Percentiles rank a stretch among this genome's conserved stretches.
Conservation (phyloP, 2,797 vertebrate species). For the Mallotus villosus region DNA sequence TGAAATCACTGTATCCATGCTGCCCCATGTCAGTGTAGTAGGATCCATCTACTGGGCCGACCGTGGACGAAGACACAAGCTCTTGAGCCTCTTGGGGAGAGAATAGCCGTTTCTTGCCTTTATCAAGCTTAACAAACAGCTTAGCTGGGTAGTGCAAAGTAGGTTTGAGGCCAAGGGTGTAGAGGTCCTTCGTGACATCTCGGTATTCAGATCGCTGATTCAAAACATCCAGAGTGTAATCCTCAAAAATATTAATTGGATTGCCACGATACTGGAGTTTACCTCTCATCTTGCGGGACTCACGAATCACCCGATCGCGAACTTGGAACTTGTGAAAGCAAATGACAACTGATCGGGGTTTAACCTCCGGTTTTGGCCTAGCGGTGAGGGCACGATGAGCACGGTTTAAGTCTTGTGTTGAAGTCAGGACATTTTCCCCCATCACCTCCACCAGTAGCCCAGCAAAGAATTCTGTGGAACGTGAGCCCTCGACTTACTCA, state of each 20-base stretch:
- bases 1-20: neutral
- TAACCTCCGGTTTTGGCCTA: neutral
- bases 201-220: neutral
- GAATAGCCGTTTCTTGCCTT: neutral
- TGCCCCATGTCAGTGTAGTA: neutral
- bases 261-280: neutral
- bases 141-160: neutral
- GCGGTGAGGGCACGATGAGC: neutral
- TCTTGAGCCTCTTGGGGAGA: neutral
- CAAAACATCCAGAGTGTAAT: conserved; percentile 9
- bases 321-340: conserved; percentile 13
- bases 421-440: neutral
- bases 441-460: conserved; percentile 10
- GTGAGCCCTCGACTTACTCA: conserved; percentile 2
- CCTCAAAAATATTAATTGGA: conserved; percentile 2
- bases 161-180: conserved; percentile 11
- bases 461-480: neutral
- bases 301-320: neutral
- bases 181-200: neutral
- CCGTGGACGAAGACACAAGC: neutral
- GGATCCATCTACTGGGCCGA: neutral
- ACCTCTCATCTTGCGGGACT: conserved; percentile 5
- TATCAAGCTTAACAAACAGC: neutral
- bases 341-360: conserved; percentile 1
- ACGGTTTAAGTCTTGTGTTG: conserved; percentile 4